Conservation (phyloP, 2,888 invertebrate species). For the Rhagonycha fulva region DNA sequence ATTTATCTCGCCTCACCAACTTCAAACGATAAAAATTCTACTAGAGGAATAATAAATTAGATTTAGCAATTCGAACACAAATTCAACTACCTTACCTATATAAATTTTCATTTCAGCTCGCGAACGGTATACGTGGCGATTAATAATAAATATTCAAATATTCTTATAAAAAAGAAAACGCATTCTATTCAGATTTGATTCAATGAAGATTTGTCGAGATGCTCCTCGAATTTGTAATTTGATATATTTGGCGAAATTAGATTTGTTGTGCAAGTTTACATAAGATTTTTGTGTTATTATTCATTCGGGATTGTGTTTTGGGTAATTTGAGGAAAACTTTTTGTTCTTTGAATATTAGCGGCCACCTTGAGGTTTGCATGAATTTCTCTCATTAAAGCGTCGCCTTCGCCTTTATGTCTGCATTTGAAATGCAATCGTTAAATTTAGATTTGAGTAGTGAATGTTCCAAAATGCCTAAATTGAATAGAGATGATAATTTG, state of each 20-base stretch:
- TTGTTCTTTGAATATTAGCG: neutral
- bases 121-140: constrained; percentile 3
- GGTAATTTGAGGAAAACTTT: neutral
- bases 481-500: constrained; percentile 25
- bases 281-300: neutral
- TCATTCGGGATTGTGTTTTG: neutral
- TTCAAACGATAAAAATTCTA: neutral
- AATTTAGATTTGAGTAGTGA: neutral
- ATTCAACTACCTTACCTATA: constrained; percentile 1
- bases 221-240: neutral
- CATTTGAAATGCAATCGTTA: neutral
- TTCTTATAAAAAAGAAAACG: constrained; percentile 4
- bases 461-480: constrained; percentile 7
- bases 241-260: neutral
- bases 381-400: constrained; percentile 8
- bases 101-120: constrained; percentile 10
- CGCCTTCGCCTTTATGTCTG: neutral
- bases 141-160: constrained; percentile 17
- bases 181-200: neutral
- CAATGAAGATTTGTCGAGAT: constrained; percentile 2
- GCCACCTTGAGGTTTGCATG: neutral
- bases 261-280: neutral
- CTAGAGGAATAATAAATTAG: constrained; percentile 12
- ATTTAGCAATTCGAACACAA: neutral
- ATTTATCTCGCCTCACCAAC: neutral